Percentiles rank a stretch among this genome's conserved stretches.
These are phyloP conservation scores for Ambastaia sidthimunki DNA, from an alignment of 2,797 vertebrate species.

Conservation along the genomic window DNA sequence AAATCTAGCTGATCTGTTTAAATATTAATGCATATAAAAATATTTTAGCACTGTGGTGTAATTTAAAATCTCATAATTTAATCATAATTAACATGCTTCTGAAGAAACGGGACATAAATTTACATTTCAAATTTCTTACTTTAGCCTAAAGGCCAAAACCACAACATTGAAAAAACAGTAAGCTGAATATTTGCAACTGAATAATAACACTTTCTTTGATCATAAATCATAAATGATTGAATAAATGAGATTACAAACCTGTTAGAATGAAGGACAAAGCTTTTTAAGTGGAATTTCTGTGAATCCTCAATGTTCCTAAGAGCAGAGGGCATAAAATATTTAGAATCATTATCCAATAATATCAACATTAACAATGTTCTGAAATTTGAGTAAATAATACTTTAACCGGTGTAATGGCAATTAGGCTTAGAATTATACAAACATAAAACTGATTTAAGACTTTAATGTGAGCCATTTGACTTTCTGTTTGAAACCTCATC, in stretches of 20 bases:
- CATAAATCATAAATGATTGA: constrained; percentile 1
- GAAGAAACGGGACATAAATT: neutral
- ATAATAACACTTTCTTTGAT: neutral
- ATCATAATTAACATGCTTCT: neutral
- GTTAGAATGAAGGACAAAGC: constrained; percentile 86
- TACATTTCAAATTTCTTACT: neutral
- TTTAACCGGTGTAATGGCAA: neutral
- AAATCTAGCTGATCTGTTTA: neutral
- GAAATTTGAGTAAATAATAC: constrained; percentile 11
- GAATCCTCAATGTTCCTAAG: constrained; percentile 87
- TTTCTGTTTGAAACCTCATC: neutral
- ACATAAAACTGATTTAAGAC: constrained; percentile 14
- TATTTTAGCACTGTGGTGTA: neutral
- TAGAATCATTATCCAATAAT: constrained; percentile 31
- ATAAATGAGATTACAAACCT: constrained; percentile 82
- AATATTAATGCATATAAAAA: neutral
- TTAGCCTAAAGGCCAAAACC: neutral
- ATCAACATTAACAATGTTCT: constrained; percentile 23
- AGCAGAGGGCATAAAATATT: constrained; percentile 74
- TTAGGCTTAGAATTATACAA: constrained; percentile 20
- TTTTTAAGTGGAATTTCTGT: constrained; percentile 85
- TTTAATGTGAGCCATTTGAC: neutral
- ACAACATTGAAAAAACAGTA: neutral
- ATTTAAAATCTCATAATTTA: neutral
- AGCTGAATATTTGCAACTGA: neutral